These are phyloP conservation scores for Aricia agestis DNA, from an alignment of 1,140 invertebrate species.

Conservation along the genomic window DNA sequence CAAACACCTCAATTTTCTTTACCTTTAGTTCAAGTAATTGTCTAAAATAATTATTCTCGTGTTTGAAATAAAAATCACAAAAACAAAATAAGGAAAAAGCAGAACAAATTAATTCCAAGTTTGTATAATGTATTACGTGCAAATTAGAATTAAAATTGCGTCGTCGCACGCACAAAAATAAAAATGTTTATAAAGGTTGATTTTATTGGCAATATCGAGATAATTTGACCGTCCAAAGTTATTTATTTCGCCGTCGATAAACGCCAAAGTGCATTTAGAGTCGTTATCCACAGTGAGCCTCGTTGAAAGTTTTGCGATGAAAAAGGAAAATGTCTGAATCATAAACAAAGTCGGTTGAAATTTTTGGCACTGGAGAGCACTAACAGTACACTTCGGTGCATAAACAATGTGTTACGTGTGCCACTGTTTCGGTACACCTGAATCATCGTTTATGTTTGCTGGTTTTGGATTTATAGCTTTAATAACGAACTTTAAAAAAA, in stretches of 20 bases:
- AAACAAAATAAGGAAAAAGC: not conserved
- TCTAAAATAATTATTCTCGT: too few species aligned
- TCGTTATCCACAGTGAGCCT: constrained; percentile 25
- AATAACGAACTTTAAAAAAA: not conserved
- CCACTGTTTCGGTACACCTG: not conserved
- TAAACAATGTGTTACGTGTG: not conserved
- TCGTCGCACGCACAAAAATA: not conserved
- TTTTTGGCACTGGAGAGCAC: constrained; percentile 23
- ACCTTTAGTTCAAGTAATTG: too few species aligned
- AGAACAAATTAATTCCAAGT: not conserved
- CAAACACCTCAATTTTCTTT: too few species aligned
- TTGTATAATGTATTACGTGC: not conserved
- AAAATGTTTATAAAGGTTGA: not conserved
- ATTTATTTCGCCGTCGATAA: constrained; percentile 19
- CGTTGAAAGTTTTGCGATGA: constrained; percentile 41
- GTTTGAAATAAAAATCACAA: not conserved
- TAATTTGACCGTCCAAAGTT: constrained; percentile 4
- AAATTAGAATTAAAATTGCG: not conserved
- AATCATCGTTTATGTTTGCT: constrained; percentile 3
- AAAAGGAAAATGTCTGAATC: constrained; percentile 37
- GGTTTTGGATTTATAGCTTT: not conserved
- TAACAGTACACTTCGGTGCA: constrained; percentile 17
- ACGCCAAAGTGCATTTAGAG: constrained; percentile 20
- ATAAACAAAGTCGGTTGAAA: constrained; percentile 33
- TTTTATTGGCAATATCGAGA: not conserved